These are phyloP conservation scores for Macrosiphum euphorbiae DNA, from an alignment of 2,888 invertebrate species.

Conservation along the genomic window DNA sequence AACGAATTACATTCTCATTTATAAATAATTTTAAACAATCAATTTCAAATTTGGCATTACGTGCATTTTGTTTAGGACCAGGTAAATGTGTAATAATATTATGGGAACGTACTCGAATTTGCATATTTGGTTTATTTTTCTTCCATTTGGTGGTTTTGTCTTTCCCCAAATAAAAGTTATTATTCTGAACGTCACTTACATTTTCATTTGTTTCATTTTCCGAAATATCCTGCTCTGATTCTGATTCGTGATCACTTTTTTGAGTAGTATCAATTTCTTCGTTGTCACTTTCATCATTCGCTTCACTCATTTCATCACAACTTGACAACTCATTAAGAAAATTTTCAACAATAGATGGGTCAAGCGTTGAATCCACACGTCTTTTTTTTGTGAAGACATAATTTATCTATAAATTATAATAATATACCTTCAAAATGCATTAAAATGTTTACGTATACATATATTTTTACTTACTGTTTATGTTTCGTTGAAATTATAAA, in stretches of 20 bases:
- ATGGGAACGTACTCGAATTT: slow-evolving; percentile 9
- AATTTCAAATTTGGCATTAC: slow-evolving; percentile 16
- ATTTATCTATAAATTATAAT: neutral
- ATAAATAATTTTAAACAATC: slow-evolving; percentile 35
- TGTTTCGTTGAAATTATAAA: slow-evolving; percentile 28
- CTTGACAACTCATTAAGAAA: neutral
- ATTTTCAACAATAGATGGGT: slow-evolving; percentile 9
- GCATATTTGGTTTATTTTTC: slow-evolving; percentile 27
- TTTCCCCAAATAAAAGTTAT: slow-evolving; percentile 16
- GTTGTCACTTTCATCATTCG: neutral
- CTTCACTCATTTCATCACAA: neutral
- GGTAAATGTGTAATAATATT: slow-evolving; percentile 33
- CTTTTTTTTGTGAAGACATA: neutral
- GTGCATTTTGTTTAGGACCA: slow-evolving; percentile 22
- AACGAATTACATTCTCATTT: neutral
- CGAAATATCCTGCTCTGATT: neutral
- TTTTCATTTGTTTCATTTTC: slow-evolving; percentile 10
- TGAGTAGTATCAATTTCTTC: neutral
- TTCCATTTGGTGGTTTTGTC: neutral
- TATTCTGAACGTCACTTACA: slow-evolving; percentile 20
- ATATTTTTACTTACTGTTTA: slow-evolving; percentile 28
- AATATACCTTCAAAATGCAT: neutral
- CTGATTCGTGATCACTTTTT: slow-evolving; percentile 10
- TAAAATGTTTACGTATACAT: neutral
- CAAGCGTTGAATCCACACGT: neutral